Percentiles rank a stretch among this genome's conserved stretches.
These are phyloP conservation scores for Bostrychus sinensis DNA, from an alignment of 2,113 vertebrate genomes.

Conservation along the genomic window DNA sequence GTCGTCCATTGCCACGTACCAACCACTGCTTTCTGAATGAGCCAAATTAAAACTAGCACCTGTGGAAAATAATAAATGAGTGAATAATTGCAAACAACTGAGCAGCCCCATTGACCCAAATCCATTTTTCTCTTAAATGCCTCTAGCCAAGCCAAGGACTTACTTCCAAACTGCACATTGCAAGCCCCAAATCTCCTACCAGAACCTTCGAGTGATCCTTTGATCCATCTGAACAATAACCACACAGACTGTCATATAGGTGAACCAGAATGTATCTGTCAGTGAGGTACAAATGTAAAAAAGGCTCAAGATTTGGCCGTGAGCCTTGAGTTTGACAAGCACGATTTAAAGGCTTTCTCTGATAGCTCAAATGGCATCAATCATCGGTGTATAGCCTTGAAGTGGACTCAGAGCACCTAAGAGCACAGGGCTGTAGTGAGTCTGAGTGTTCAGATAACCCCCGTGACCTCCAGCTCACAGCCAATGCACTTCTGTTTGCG, in stretches of 20 bases:
- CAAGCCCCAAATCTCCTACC: background rate
- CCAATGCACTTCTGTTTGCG: conserved; percentile 16
- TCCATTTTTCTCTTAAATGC: too few species aligned
- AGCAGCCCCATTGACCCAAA: too few species aligned
- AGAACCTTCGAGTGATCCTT: too few species aligned
- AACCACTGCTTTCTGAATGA: background rate
- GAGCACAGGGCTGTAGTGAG: too few species aligned
- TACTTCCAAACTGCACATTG: background rate
- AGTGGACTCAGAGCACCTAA: conserved; percentile 28
- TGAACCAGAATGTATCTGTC: background rate
- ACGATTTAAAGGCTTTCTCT: conserved; percentile 14
- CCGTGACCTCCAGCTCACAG: conserved; percentile 41
- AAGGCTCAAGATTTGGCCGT: background rate
- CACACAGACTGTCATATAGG: too few species aligned
- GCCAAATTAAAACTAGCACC: background rate
- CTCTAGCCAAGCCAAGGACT: too few species aligned
- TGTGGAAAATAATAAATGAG: background rate
- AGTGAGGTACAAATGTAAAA: too few species aligned
- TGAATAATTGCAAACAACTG: background rate
- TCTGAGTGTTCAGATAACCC: conserved; percentile 20
- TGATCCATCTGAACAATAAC: too few species aligned
- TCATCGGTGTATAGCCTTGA: conserved; percentile 23
- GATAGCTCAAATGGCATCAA: conserved; percentile 14
- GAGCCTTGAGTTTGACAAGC: background rate
- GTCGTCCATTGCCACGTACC: background rate